phyloP scores from a whole-genome alignment of 1,140 invertebrate species.

The Neodiprion fabricii region DNA sequence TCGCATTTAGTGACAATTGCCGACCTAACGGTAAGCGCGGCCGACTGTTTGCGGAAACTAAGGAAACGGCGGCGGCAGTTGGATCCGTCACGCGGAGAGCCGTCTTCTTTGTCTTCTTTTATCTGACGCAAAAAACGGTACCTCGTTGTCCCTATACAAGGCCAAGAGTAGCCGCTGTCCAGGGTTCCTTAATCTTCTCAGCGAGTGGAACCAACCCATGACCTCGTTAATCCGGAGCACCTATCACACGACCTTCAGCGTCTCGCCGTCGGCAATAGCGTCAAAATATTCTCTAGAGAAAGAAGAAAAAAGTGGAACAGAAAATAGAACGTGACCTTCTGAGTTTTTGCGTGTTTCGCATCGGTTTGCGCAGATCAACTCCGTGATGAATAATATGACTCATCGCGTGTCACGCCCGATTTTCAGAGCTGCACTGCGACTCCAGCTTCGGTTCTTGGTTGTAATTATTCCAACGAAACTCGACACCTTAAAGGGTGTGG shows the following conservation, averaged over 20 bases:
- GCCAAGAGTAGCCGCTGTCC: constrained; percentile 22
- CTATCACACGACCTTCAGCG: constrained; percentile 20
- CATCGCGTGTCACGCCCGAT: not conserved
- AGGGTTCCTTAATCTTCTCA: constrained; percentile 35
- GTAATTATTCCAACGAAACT: not conserved
- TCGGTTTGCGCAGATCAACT: not conserved
- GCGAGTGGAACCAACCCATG: constrained; percentile 39
- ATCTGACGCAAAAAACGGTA: constrained; percentile 33
- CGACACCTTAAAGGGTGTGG: not conserved
- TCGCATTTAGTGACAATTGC: constrained; percentile 24
- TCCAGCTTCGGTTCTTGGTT: not conserved
- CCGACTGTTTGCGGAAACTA: constrained; percentile 49
- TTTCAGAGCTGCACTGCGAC: not conserved
- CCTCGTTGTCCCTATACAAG: constrained; percentile 38
- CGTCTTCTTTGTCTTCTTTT: constrained; percentile 36
- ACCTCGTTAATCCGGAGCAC: constrained; percentile 44
- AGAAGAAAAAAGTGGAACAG: not conserved
- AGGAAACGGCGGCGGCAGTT: constrained; percentile 19
- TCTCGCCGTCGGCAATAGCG: constrained; percentile 13
- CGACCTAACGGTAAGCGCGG: constrained; percentile 41
- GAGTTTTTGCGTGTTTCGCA: no score
- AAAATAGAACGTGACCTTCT: no score
- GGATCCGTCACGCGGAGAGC: constrained; percentile 36
- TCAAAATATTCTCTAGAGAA: not conserved
- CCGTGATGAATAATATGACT: not conserved